These are phyloP conservation scores for Parauchenoglanis ngamensis DNA, from an alignment of 2,797 vertebrate genomes.

Conservation along the genomic window DNA sequence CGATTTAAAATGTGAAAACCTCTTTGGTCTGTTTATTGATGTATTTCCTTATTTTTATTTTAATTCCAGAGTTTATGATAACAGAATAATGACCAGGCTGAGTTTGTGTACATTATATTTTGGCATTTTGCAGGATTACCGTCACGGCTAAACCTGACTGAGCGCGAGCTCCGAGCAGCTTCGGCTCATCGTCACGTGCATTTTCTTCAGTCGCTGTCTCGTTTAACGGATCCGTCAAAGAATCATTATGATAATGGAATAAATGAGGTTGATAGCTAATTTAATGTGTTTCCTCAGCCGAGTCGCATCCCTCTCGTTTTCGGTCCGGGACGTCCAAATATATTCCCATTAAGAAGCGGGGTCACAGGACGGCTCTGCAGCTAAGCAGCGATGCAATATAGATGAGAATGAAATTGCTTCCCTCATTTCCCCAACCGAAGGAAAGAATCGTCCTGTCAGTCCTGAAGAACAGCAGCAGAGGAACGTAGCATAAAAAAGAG, in stretches of 20 bases:
- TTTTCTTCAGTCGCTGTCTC: not conserved
- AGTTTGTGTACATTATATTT: not conserved
- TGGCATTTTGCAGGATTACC: not conserved
- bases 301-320: constrained; percentile 1
- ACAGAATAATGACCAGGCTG: too few species aligned
- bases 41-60: not conserved
- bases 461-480: not conserved
- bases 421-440: constrained; percentile 39
- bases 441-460: not conserved
- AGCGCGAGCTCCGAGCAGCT: not conserved
- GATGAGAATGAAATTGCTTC: constrained; percentile 52
- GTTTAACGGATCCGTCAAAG: too few species aligned
- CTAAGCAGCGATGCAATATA: constrained; percentile 44
- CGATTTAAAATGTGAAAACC: too few species aligned
- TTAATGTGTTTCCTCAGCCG: constrained; percentile 11
- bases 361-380: constrained; percentile 23
- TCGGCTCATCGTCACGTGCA: not conserved
- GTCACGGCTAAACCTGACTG: too few species aligned
- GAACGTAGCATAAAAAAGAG: too few species aligned
- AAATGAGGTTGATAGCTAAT: not conserved
- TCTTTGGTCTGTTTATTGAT: not conserved
- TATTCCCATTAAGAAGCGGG: constrained; percentile 34
- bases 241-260: not conserved
- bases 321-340: constrained; percentile 10
- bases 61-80: too few species aligned